phyloP scores from a whole-genome alignment of 92 coral and sea anemone species.

The Zoanthus gigantus region DNA sequence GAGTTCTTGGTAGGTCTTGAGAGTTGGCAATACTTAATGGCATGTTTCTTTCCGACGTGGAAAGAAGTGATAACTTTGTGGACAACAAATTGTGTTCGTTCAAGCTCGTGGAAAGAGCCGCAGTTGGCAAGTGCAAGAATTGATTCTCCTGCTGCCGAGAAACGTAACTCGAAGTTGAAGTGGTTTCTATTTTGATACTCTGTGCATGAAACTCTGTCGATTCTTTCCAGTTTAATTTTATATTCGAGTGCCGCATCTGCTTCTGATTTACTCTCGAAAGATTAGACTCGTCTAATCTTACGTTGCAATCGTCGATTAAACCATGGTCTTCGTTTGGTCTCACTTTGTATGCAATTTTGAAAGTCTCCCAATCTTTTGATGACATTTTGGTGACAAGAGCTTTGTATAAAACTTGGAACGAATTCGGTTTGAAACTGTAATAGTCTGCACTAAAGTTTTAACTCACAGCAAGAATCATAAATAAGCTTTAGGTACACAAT shows the following conservation, averaged over 20 bases:
- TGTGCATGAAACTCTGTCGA: constrained; percentile 4
- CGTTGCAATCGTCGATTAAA: constrained; percentile 48
- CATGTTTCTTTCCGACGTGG: constrained; percentile 20
- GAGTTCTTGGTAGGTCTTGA: constrained; percentile 1
- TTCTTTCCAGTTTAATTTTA: constrained; percentile 22
- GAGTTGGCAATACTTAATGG: constrained; percentile 18
- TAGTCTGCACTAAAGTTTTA: not conserved
- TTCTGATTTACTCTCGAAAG: not conserved
- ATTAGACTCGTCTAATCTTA: constrained; percentile 37
- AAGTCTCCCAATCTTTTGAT: constrained; percentile 67
- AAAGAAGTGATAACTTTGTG: not conserved
- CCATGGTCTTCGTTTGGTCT: constrained; percentile 64
- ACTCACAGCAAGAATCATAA: not conserved
- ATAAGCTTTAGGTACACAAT: not conserved
- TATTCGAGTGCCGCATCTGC: not conserved
- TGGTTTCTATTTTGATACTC: not conserved
- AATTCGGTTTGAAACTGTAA: not conserved
- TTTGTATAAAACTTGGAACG: not conserved
- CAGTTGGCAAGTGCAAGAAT: not conserved
- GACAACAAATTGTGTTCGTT: not conserved
- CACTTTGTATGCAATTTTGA: constrained; percentile 55
- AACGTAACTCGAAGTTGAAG: not conserved
- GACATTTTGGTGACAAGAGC: constrained; percentile 17
- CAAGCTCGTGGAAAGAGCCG: not conserved
- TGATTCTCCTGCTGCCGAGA: constrained; percentile 2